These are phyloP conservation scores for Adrianichthys oophorus DNA, from an alignment of 2,797 vertebrate genomes.

Conservation along the genomic window DNA sequence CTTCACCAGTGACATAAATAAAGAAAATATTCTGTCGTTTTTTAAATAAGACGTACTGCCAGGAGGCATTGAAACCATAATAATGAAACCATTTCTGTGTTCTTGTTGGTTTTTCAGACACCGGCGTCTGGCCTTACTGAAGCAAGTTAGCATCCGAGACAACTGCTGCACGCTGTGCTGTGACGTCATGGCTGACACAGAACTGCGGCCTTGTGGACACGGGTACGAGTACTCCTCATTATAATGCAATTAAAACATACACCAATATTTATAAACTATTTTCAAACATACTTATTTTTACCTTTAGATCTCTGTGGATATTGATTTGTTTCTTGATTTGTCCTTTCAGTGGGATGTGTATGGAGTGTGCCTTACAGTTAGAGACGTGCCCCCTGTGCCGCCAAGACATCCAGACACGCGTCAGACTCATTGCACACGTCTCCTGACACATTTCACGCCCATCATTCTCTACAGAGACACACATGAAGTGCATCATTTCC, in stretches of 20 bases:
- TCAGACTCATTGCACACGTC: constrained; percentile 97
- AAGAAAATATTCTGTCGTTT: neutral
- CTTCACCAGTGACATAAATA: no score
- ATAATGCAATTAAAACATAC: no score
- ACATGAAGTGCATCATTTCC: constrained; percentile 35
- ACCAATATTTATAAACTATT: no score
- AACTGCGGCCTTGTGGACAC: constrained; percentile 94
- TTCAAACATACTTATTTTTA: no score
- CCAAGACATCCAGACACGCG: constrained; percentile 95
- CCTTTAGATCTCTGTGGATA: neutral
- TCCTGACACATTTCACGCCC: constrained; percentile 86
- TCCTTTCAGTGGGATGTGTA: constrained; percentile 90
- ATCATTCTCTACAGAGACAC: constrained; percentile 48
- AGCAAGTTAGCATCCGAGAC: constrained; percentile 97
- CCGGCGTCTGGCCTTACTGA: constrained; percentile 87
- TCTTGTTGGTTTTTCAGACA: constrained; percentile 56
- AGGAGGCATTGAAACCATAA: neutral
- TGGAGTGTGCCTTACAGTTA: constrained; percentile 99
- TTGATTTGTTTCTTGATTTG: neutral
- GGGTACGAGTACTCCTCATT: constrained; percentile 75
- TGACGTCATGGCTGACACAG: constrained; percentile 96
- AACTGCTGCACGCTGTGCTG: constrained; percentile 99
- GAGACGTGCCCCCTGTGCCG: constrained; percentile 99
- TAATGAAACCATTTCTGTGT: neutral
- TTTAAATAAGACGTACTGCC: neutral